Conservation (phyloP, 1,140 invertebrate species). For the Arion vulgaris region DNA sequence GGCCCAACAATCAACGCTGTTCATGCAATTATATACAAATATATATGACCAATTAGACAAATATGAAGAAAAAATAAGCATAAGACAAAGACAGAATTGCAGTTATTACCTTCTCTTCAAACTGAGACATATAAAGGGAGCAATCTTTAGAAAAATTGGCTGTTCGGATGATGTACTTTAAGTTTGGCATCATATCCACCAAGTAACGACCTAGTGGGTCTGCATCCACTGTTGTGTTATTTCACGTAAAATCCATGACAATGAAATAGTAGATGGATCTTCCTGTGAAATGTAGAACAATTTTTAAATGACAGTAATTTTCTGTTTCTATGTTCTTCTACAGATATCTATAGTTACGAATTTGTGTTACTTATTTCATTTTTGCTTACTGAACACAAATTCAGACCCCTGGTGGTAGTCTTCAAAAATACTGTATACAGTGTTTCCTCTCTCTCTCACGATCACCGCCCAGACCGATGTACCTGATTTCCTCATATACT, state of each 20-base stretch:
- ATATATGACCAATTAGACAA: too few species aligned
- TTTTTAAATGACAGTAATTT: not conserved
- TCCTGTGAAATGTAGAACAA: slow-evolving; percentile 33
- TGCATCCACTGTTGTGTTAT: slow-evolving; percentile 36
- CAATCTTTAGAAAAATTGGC: slow-evolving; percentile 44
- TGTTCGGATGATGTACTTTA: slow-evolving; percentile 47
- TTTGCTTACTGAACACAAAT: too few species aligned
- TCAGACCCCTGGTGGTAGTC: too few species aligned
- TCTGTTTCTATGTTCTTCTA: too few species aligned
- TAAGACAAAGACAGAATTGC: not conserved
- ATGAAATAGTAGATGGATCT: slow-evolving; percentile 39
- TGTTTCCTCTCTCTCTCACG: too few species aligned
- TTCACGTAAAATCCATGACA: slow-evolving; percentile 45
- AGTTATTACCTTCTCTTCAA: slow-evolving; percentile 44
- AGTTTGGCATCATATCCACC: slow-evolving; percentile 53
- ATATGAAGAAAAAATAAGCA: not conserved
- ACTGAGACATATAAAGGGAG: slow-evolving; percentile 40
- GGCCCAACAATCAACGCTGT: too few species aligned
- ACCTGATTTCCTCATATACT: too few species aligned
- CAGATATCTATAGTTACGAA: too few species aligned
- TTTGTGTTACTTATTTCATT: too few species aligned
- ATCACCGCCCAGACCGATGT: too few species aligned
- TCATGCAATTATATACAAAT: too few species aligned
- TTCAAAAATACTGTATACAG: too few species aligned
- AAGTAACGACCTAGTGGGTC: slow-evolving; percentile 37